Evolutionary conservation across 2,113 vertebrate species (phyloP).

Genomic region (Narcine bancroftii): DNA sequence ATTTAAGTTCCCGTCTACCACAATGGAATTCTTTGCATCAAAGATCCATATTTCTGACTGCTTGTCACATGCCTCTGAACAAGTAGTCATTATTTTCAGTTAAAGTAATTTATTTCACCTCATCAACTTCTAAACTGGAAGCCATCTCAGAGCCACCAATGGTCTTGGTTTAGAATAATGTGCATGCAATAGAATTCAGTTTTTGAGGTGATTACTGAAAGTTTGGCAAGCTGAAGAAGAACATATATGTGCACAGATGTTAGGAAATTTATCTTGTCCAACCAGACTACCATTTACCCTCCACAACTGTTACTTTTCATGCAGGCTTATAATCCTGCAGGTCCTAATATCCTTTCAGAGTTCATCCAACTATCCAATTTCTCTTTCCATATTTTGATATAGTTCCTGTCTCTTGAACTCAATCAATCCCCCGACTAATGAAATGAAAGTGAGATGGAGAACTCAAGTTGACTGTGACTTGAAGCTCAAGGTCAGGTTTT

Average conservation of each 20-base stretch:
- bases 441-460: too few relatives aligned
- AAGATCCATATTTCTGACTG: too few relatives aligned
- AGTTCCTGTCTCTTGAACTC: neutral
- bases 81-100: neutral
- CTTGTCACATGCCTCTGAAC: neutral
- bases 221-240: neutral
- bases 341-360: neutral
- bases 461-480: too few relatives aligned
- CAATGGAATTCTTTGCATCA: too few relatives aligned
- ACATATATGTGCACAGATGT: neutral
- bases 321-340: neutral
- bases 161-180: neutral
- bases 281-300: neutral
- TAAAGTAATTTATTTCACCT: neutral
- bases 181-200: neutral
- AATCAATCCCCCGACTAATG: too few relatives aligned
- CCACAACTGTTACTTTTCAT: neutral
- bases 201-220: neutral
- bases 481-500: too few relatives aligned
- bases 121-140: neutral
- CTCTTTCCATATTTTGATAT: neutral
- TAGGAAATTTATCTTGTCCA: neutral
- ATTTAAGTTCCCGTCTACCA: too few relatives aligned
- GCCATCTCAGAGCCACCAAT: neutral
- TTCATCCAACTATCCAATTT: neutral